phyloP scores from a whole-genome alignment of 2,113 vertebrate species.

The Thunnus maccoyii region DNA sequence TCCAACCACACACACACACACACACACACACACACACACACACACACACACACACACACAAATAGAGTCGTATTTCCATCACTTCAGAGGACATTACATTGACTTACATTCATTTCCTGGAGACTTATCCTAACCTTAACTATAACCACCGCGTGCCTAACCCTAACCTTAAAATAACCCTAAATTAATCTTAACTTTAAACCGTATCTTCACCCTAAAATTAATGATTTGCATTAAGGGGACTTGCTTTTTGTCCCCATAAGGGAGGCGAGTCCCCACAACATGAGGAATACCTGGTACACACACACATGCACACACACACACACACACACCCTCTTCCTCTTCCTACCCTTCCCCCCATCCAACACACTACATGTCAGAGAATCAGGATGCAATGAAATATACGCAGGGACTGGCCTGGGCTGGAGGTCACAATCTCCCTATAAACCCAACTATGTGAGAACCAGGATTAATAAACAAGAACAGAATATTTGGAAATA shows the following conservation, averaged over 20 bases:
- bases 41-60: constrained; percentile 55
- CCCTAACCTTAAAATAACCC: no score
- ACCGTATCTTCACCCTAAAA: no score
- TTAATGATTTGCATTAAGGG: no score
- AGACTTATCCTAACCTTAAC: no score
- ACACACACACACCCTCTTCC: constrained; percentile 77
- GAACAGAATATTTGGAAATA: not conserved
- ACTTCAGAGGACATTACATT: no score
- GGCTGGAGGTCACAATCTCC: constrained; percentile 72
- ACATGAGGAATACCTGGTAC: not conserved
- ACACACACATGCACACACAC: not conserved
- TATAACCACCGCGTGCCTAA: no score
- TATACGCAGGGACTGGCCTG: constrained; percentile 71
- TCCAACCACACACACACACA: constrained; percentile 67
- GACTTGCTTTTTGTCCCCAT: no score
- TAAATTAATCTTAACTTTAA: no score
- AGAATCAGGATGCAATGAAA: constrained; percentile 82
- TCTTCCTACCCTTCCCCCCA: constrained; percentile 81
- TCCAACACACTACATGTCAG: constrained; percentile 77
- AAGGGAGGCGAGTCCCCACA: no score
- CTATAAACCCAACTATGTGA: constrained; percentile 27
- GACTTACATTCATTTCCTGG: no score
- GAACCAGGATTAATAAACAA: constrained; percentile 10
- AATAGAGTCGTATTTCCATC: constrained; percentile 31
- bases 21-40: constrained; percentile 54